These are phyloP conservation scores for Pogoniulus pusillus DNA, from an alignment of 2,797 vertebrate species.

Conservation along the genomic window DNA sequence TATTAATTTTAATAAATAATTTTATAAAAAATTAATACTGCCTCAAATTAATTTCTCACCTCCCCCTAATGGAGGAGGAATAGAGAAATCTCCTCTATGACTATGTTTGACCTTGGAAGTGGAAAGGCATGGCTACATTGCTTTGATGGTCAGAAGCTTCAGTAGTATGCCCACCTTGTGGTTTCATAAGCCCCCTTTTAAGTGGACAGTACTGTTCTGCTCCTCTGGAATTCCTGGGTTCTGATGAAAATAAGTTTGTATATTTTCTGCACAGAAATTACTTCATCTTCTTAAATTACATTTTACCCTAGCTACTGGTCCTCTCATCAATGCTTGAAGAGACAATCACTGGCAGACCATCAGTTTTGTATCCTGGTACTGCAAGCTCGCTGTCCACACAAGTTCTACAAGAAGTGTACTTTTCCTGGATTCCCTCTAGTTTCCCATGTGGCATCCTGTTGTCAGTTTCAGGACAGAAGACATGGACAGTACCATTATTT, in stretches of 20 bases:
- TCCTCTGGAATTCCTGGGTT: not conserved
- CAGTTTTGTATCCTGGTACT: not conserved
- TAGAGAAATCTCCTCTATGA: too few relatives aligned
- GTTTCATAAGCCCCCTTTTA: not conserved
- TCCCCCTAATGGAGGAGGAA: too few relatives aligned
- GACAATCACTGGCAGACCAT: not conserved
- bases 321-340: not conserved
- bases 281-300: not conserved
- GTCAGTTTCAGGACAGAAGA: not conserved
- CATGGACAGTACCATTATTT: not conserved
- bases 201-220: not conserved
- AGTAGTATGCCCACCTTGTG: fast-evolving
- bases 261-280: not conserved
- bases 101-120: not conserved
- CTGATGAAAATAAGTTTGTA: not conserved
- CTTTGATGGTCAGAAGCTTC: not conserved
- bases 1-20: too few relatives aligned
- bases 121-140: not conserved
- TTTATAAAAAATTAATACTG: too few relatives aligned
- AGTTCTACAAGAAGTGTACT: not conserved
- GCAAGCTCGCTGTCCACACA: not conserved
- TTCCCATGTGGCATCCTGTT: not conserved
- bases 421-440: not conserved
- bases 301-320: not conserved
- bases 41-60: too few relatives aligned